Conservation (phyloP, 2,797 vertebrate species). For the Enteromius viviparus region DNA sequence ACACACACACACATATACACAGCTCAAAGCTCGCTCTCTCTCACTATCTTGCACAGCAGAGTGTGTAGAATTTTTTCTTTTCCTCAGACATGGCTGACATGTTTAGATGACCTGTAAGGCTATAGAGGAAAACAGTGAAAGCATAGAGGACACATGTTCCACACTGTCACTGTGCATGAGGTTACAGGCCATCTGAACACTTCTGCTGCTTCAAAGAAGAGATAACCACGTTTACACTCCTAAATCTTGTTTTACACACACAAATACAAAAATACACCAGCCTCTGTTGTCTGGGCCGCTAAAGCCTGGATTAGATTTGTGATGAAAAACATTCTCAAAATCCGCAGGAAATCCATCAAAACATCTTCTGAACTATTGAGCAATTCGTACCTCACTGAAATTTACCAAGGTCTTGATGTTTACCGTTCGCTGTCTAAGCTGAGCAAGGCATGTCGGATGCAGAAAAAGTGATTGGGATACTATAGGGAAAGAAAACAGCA, state of each 20-base stretch:
- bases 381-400: conserved; percentile 30
- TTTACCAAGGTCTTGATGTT: not conserved
- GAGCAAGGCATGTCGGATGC: not conserved
- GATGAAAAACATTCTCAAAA: conserved; percentile 9
- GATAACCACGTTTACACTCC: conserved; percentile 49
- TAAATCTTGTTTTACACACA: conserved; percentile 55
- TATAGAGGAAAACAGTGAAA: conserved; percentile 61
- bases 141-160: conserved; percentile 71
- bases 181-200: conserved; percentile 62
- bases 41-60: conserved; percentile 24
- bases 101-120: conserved; percentile 69
- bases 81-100: conserved; percentile 55
- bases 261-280: conserved; percentile 34
- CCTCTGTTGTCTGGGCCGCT: conserved; percentile 22
- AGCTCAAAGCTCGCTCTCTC: conserved; percentile 10
- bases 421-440: conserved; percentile 11
- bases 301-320: conserved; percentile 50
- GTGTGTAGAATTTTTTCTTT: conserved; percentile 55
- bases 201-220: conserved; percentile 51
- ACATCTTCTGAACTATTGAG: conserved; percentile 13
- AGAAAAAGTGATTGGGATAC: conserved; percentile 6
- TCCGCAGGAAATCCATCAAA: conserved; percentile 27
- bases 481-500: conserved; percentile 2
- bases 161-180: conserved; percentile 66
- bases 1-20: conserved; percentile 36